Base-by-base conservation (phyloP, 1,140 invertebrate genomes). In the Trachymyrmex cornetzi region DNA sequence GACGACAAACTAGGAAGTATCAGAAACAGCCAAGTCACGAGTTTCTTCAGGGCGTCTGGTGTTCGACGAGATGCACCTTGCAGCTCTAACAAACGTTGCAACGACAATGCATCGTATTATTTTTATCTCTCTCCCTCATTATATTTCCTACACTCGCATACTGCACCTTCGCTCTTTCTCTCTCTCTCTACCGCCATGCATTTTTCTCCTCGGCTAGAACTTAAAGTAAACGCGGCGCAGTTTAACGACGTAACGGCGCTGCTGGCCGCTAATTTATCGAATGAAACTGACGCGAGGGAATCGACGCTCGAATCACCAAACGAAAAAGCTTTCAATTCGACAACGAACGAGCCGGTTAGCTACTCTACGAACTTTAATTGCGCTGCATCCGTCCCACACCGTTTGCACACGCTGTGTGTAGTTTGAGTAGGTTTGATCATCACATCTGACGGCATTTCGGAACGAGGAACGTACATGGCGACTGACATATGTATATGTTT, bases 1-100 rank as follows among this genome's bases (percentile, higher is more conserved):
- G 27, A 86, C 53, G 69, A 75, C 75, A 89, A 89, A 91, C 64
- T 75, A 91, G 87, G 85, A 91, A 89, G 85, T 88, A 85, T 80
- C 64, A 89, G 77, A 89, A 85, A 91, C 66, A 86, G 69, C 34
- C 61, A 64, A 91, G 90, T 91, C 90, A 91, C 86, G 86, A 89
- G 85, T 91, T 91, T 91, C 90, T 85, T 89, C 82, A 82, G 55
- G 67, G 55, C 38, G 55, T 75, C 64, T 53, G 16, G 22, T 38
- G 77, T 87, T 85, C 84, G 80, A 71, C 38, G 44, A 63, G 84
- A 90, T 84, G 59, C 84, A 91, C 89, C 90, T 91, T 88, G 84
- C 89, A 61, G 67, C 44, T 53, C 30, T 59, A 72, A n/a, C 48
- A 16, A 16, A 85, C 57, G 64, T 30, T 34, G 11, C 30, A 79